Percentiles rank a stretch among this genome's conserved stretches.
These are phyloP conservation scores for Chionoecetes opilio DNA, from an alignment of 1,140 invertebrate genomes.

Conservation along the genomic window DNA sequence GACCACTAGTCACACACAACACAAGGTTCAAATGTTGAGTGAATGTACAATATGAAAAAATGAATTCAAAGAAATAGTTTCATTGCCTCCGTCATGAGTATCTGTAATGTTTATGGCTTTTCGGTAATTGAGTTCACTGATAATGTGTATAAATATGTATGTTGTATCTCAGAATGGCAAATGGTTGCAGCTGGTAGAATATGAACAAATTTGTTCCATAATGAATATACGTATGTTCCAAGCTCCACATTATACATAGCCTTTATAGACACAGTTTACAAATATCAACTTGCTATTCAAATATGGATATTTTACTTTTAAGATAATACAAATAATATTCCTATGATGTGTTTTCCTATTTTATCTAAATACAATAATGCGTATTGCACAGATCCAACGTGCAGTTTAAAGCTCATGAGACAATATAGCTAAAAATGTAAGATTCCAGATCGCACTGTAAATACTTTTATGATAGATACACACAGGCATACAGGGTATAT, in stretches of 20 bases:
- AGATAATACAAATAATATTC: background rate
- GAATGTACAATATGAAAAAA: too few species aligned
- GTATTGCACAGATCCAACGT: background rate
- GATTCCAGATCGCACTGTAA: background rate
- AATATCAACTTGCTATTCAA: background rate
- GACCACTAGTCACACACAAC: too few species aligned
- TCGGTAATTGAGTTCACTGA: too few species aligned
- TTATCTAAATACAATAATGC: background rate
- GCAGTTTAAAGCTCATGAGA: slow-evolving; percentile 16
- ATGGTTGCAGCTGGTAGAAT: background rate
- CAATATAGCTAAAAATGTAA: background rate
- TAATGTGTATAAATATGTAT: too few species aligned
- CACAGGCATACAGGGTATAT: slow-evolving; percentile 1
- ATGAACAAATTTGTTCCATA: background rate
- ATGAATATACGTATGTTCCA: background rate
- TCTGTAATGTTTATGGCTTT: too few species aligned
- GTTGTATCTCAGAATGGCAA: too few species aligned
- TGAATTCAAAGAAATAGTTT: too few species aligned
- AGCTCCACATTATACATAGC: slow-evolving; percentile 2
- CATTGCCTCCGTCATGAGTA: too few species aligned
- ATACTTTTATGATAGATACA: background rate
- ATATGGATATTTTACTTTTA: background rate
- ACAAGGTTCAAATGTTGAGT: too few species aligned
- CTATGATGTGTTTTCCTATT: background rate
- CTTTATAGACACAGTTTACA: background rate